Conservation (phyloP, 2,888 invertebrate genomes). For the Galerucella calmariensis region DNA sequence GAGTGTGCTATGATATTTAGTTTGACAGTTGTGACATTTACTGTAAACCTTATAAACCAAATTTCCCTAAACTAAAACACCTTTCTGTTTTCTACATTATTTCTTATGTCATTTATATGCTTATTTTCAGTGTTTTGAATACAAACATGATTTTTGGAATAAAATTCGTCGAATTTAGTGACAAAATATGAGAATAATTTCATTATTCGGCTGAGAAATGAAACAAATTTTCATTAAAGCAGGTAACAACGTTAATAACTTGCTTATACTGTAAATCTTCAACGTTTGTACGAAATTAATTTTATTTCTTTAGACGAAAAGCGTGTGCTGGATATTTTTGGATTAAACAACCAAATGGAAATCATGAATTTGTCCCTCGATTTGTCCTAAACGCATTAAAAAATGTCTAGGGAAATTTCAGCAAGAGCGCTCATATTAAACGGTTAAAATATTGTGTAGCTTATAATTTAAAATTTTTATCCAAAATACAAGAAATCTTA, state of each 20-base stretch:
- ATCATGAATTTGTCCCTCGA: not conserved
- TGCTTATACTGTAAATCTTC: slow-evolving; percentile 5
- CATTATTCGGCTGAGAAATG: not conserved
- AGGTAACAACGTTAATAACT: slow-evolving; percentile 14
- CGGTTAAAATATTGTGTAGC: no score
- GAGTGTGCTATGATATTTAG: no score
- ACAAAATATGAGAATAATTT: slow-evolving; percentile 12
- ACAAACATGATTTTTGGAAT: not conserved
- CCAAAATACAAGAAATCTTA: no score
- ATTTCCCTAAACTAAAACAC: no score
- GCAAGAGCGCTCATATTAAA: not conserved
- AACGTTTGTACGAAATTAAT: slow-evolving; percentile 8
- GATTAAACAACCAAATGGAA: not conserved
- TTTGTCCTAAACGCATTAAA: not conserved
- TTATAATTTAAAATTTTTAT: no score
- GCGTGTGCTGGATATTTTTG: slow-evolving; percentile 3
- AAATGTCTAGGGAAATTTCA: not conserved
- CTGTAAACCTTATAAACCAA: no score
- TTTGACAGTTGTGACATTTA: no score
- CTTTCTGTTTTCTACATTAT: no score
- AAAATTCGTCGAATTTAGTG: not conserved
- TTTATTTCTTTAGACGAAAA: not conserved
- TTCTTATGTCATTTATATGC: no score
- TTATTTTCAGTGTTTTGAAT: not conserved
- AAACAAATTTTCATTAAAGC: slow-evolving; percentile 9